Evolutionary conservation across 2,113 vertebrate genomes (phyloP).

Genomic region (Ictalurus furcatus): DNA sequence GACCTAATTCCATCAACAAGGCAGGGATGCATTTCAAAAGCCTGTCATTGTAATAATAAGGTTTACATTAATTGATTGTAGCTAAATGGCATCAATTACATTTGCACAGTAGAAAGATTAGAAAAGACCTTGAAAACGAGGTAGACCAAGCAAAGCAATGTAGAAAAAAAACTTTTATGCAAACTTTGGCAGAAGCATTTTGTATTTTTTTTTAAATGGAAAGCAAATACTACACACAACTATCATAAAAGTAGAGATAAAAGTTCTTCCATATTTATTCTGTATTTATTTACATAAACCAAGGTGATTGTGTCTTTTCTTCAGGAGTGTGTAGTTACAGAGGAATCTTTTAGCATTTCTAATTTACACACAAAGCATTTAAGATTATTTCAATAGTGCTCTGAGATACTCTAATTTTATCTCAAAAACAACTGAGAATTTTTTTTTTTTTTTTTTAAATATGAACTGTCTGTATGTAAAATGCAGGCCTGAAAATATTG

Average conservation of each 20-base stretch:
- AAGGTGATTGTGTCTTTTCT: not conserved
- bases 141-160: not conserved
- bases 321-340: not conserved
- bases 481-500: not conserved
- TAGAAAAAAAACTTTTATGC: not conserved
- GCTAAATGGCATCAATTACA: constrained; percentile 12
- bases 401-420: not conserved
- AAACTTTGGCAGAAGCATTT: not conserved
- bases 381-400: not conserved
- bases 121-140: not conserved
- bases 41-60: constrained; percentile 53
- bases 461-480: not conserved
- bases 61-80: not conserved
- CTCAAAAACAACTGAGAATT: not conserved
- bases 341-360: not conserved
- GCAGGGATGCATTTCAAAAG: constrained; percentile 64
- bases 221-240: not conserved
- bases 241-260: not conserved
- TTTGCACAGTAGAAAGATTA: not conserved
- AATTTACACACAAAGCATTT: not conserved
- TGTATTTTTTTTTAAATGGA: not conserved
- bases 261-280: not conserved
- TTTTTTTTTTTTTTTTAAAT: not conserved
- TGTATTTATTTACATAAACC: constrained; percentile 6
- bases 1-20: constrained; percentile 63